A percentile compares a stretch with the other conserved stretches of the same genome.
Conservation (phyloP, 2,888 invertebrate genomes). For the Orchesella flavescens region DNA sequence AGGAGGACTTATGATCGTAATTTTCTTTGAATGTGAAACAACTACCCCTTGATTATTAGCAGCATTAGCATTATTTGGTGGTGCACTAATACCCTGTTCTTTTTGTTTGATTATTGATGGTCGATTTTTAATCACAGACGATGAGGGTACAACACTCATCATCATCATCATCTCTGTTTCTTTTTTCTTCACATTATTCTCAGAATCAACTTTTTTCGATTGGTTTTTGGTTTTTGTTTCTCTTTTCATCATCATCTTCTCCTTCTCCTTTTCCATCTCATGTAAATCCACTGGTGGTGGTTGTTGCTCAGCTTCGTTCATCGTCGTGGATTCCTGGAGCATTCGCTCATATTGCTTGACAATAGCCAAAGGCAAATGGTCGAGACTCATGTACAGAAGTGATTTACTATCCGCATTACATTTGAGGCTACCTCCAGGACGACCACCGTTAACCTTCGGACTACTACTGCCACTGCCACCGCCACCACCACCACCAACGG, state of each 20-base stretch:
- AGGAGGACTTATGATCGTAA: slow-evolving; percentile 46
- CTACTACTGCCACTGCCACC: neutral
- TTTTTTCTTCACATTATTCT: neutral
- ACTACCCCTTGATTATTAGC: slow-evolving; percentile 14
- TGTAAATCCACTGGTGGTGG: slow-evolving; percentile 14
- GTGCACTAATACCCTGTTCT: neutral
- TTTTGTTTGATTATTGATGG: slow-evolving; percentile 43
- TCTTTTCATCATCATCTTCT: neutral
- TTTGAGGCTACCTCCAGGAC: neutral
- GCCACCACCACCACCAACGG: neutral
- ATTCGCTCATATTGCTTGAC: slow-evolving; percentile 71
- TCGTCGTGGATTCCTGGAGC: slow-evolving; percentile 62
- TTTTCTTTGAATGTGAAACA: slow-evolving; percentile 29
- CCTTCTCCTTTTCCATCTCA: neutral
- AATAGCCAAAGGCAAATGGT: slow-evolving; percentile 71
- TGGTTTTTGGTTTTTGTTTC: neutral
- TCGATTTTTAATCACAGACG: slow-evolving; percentile 28
- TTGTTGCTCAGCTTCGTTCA: slow-evolving; percentile 17
- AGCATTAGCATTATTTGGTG: neutral
- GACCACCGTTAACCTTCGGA: neutral
- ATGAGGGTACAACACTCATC: neutral
- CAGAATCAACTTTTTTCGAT: slow-evolving; percentile 10
- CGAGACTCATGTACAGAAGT: slow-evolving; percentile 71
- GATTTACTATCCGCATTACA: slow-evolving; percentile 70
- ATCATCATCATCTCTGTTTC: neutral